Evolutionary conservation across 2,888 invertebrate genomes (phyloP).

Genomic region (Subacronicta megacephala): DNA sequence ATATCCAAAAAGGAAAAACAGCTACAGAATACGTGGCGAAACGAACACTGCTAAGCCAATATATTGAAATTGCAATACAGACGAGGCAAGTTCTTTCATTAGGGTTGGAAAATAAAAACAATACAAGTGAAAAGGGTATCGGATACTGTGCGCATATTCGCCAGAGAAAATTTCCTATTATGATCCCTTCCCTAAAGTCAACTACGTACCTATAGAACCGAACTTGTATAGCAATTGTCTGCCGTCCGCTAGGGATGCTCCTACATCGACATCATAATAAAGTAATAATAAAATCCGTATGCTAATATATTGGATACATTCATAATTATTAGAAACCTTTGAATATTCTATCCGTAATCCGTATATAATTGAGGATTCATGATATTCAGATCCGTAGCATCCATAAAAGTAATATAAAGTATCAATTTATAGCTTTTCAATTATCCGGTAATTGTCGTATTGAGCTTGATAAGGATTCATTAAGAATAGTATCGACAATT

Average conservation of each 20-base stretch:
- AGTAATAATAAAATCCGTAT: constrained; percentile 37
- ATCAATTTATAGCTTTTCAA: constrained; percentile 56
- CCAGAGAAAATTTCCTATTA: constrained; percentile 87
- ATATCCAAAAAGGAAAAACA: constrained; percentile 59
- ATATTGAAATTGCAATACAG: constrained; percentile 84
- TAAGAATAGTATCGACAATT: constrained; percentile 61
- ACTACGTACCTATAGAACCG: constrained; percentile 75
- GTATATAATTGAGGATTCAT: constrained; percentile 54
- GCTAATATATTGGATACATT: constrained; percentile 37
- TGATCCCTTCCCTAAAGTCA: constrained; percentile 86
- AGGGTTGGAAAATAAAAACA: constrained; percentile 88
- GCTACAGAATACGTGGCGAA: constrained; percentile 61
- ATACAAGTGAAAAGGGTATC: constrained; percentile 89
- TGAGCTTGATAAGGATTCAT: constrained; percentile 49
- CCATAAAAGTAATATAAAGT: constrained; percentile 56
- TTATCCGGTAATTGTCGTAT: constrained; percentile 52
- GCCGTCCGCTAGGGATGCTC: constrained; percentile 65
- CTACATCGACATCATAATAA: constrained; percentile 54
- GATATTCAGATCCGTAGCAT: constrained; percentile 43
- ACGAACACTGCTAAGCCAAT: constrained; percentile 70
- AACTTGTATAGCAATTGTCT: constrained; percentile 83
- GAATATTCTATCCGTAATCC: constrained; percentile 45
- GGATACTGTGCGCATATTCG: constrained; percentile 84
- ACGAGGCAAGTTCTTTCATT: constrained; percentile 87
- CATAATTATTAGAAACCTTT: constrained; percentile 49